These are phyloP conservation scores for Anisognathus igniventris DNA, from an alignment of 2,797 vertebrate genomes.

Conservation along the genomic window DNA sequence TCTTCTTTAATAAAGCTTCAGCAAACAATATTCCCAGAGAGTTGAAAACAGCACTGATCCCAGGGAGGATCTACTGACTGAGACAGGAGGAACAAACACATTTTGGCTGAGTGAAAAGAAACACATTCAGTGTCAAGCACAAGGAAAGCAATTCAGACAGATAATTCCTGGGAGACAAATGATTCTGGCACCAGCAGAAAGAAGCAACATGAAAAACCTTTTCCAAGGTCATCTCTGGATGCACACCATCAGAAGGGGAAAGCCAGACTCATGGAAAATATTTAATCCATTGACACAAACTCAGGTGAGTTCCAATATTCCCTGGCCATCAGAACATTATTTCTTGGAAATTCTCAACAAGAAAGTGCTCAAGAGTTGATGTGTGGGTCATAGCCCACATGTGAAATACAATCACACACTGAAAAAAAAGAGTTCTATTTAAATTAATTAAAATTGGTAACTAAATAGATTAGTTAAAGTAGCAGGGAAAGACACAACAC, in stretches of 20 bases:
- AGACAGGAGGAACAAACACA: neutral
- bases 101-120: neutral
- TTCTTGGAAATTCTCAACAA: neutral
- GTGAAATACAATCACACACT: neutral
- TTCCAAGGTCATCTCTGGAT: neutral
- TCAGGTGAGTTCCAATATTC: neutral
- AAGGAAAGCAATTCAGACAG: neutral
- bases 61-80: neutral
- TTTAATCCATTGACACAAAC: neutral
- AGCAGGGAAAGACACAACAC: neutral
- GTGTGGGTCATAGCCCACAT: neutral
- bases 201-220: neutral
- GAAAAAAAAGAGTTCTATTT: neutral
- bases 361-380: neutral
- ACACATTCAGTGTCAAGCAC: neutral
- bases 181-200: neutral
- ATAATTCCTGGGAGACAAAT: neutral
- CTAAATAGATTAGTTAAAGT: neutral
- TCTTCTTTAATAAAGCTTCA: neutral
- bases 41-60: neutral
- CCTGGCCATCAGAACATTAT: neutral
- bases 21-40: neutral
- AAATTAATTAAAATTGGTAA: neutral
- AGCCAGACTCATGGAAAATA: neutral
- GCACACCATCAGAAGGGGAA: neutral